Conservation (phyloP, 1,140 invertebrate genomes). For the Cotesia glomerata region DNA sequence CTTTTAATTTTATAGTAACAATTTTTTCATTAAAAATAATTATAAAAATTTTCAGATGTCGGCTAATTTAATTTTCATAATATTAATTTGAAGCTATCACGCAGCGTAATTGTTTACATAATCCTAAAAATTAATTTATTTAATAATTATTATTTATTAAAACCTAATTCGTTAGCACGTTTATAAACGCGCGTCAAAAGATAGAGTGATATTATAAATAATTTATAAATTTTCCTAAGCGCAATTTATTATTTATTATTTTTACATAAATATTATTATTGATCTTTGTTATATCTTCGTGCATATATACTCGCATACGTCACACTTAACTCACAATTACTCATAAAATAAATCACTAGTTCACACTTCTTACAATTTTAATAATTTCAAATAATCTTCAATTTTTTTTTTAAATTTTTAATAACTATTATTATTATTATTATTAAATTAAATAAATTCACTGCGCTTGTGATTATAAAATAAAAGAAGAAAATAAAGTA, state of each 20-base stretch:
- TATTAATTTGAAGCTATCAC: too few relatives aligned
- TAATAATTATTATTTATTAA: too few relatives aligned
- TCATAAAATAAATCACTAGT: conserved; percentile 1
- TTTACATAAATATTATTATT: not conserved
- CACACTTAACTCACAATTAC: not conserved
- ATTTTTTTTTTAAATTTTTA: not conserved
- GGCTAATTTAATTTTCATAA: too few relatives aligned
- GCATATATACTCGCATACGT: not conserved
- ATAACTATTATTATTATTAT: not conserved
- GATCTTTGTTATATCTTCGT: not conserved
- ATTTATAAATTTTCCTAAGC: conserved; percentile 17
- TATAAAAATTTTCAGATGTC: too few relatives aligned
- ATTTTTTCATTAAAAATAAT: too few relatives aligned
- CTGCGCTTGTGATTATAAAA: not conserved
- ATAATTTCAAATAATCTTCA: not conserved
- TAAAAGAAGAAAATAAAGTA: not conserved
- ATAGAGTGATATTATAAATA: conserved; percentile 9
- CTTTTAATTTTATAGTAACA: too few relatives aligned
- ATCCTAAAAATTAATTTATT: too few relatives aligned
- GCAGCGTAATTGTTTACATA: too few relatives aligned
- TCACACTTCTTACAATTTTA: not conserved
- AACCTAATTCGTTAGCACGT: too few relatives aligned
- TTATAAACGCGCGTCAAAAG: too few relatives aligned
- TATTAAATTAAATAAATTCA: not conserved
- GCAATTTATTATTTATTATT: not conserved